These are phyloP conservation scores for Notarius quadriscutis DNA, from an alignment of 2,113 vertebrate species.

Conservation along the genomic window DNA sequence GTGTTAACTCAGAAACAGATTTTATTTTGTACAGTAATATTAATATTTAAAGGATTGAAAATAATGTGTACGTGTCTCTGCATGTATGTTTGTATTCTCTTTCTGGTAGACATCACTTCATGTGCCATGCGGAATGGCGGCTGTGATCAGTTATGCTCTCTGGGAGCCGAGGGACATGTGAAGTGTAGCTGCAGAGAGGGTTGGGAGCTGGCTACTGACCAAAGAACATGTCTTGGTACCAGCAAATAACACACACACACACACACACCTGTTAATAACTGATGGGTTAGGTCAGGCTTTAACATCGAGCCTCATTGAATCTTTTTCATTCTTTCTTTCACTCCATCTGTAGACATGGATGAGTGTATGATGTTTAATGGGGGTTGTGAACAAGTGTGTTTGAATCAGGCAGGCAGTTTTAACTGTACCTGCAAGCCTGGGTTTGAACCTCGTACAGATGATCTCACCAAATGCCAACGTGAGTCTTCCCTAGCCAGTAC, in stretches of 20 bases:
- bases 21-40: background rate
- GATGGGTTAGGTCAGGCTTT: background rate
- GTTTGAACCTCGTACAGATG: constrained; percentile 65
- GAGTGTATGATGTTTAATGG: constrained; percentile 76
- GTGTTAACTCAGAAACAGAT: background rate
- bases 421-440: constrained; percentile 73
- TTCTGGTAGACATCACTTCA: constrained; percentile 67
- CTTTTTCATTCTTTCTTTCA: background rate
- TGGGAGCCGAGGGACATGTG: constrained; percentile 61
- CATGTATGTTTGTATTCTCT: background rate
- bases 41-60: background rate
- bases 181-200: constrained; percentile 72
- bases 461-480: constrained; percentile 74
- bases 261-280: background rate
- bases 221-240: constrained; percentile 69
- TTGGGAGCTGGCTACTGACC: constrained; percentile 68
- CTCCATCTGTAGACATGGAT: constrained; percentile 67
- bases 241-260: background rate
- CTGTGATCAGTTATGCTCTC: constrained; percentile 69
- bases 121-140: constrained; percentile 76
- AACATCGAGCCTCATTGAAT: background rate
- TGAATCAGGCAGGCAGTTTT: constrained; percentile 70
- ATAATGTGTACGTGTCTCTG: background rate
- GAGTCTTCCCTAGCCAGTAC: constrained; percentile 52
- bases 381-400: constrained; percentile 77